Evolutionary conservation across 2,797 vertebrate genomes (phyloP).

Genomic region (Fratercula arctica): DNA sequence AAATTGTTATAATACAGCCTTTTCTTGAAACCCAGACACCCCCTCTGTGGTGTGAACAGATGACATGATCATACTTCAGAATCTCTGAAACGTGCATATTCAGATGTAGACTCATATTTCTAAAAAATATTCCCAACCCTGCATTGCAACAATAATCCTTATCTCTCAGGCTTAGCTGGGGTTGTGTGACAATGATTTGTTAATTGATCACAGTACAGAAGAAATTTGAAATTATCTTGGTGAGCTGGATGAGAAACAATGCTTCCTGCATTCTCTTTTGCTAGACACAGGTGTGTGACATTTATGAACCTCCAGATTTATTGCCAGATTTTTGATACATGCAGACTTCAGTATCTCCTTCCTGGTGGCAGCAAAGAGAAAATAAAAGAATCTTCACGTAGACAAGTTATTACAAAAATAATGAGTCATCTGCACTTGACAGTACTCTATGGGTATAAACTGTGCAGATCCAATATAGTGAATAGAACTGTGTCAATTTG

Average conservation of each 20-base stretch:
- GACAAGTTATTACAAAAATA: background rate
- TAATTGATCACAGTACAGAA: background rate
- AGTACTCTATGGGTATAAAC: background rate
- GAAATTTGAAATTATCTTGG: background rate
- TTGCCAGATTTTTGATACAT: background rate
- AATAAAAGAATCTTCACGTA: conserved; percentile 7
- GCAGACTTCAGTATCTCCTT: background rate
- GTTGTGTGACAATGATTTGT: background rate
- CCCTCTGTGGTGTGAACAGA: background rate
- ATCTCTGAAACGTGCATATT: background rate
- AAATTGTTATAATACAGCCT: background rate
- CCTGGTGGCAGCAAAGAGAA: background rate
- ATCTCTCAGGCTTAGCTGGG: background rate
- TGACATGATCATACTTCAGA: background rate
- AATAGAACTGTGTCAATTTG: background rate
- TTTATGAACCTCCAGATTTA: background rate
- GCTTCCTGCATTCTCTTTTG: background rate
- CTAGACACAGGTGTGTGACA: accelerated
- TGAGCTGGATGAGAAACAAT: background rate
- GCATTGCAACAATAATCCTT: background rate
- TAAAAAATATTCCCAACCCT: background rate
- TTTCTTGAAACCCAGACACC: background rate
- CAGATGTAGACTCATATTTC: background rate
- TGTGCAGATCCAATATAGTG: background rate
- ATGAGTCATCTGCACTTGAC: background rate